phyloP scores from a whole-genome alignment of 2,888 invertebrate genomes.

The Nomada ruficornis region DNA sequence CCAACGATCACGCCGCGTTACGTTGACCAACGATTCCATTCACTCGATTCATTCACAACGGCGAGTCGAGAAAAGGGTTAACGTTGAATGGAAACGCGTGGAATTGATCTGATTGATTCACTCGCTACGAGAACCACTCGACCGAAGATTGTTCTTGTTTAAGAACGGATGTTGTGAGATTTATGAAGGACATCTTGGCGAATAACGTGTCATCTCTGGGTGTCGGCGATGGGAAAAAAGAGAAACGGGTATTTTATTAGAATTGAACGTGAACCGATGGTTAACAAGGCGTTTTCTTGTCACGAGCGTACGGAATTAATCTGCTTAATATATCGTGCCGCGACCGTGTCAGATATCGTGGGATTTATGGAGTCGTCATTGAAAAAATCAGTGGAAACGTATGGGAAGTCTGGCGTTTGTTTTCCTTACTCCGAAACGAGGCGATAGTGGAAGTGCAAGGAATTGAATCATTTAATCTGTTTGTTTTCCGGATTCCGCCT shows the following conservation, averaged over 20 bases:
- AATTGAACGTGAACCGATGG: background rate
- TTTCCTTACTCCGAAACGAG: background rate
- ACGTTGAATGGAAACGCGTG: constrained; percentile 4
- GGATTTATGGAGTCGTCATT: constrained; percentile 24
- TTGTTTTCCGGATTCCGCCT: constrained; percentile 3
- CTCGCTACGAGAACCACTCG: background rate
- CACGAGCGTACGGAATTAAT: constrained; percentile 10
- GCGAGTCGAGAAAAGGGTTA: background rate
- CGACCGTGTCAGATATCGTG: constrained; percentile 11
- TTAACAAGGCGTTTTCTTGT: background rate
- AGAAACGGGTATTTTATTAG: background rate
- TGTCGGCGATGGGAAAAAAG: background rate
- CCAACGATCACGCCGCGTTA: background rate
- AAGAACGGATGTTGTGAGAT: background rate
- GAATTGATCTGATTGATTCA: constrained; percentile 27
- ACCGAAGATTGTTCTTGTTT: background rate
- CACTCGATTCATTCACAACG: constrained; percentile 5
- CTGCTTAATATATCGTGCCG: constrained; percentile 24
- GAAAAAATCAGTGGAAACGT: background rate
- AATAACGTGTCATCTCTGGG: background rate
- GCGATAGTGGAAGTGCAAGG: constrained; percentile 2
- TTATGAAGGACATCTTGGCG: background rate
- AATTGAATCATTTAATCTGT: constrained; percentile 9
- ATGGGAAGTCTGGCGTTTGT: background rate
- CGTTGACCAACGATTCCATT: constrained; percentile 25